phyloP scores from a whole-genome alignment of 2,888 invertebrate species.

The Automeris io region DNA sequence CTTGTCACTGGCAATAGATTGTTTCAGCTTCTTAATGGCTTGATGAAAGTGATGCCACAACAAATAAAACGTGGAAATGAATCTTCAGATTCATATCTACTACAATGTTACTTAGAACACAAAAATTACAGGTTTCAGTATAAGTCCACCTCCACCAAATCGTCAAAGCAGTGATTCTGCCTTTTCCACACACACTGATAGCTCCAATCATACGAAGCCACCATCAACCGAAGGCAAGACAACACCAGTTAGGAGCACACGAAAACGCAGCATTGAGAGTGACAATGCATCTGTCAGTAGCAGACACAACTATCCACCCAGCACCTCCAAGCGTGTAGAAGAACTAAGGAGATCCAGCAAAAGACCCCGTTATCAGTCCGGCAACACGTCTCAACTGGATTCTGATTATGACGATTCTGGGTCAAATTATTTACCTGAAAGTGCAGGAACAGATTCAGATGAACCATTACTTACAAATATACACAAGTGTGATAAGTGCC shows the following conservation, averaged over 20 bases:
- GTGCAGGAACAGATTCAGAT: conserved; percentile 47
- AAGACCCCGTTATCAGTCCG: conserved; percentile 29
- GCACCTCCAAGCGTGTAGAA: conserved; percentile 48
- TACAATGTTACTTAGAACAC: too few relatives aligned
- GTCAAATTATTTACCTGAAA: conserved; percentile 44
- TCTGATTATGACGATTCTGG: conserved; percentile 61
- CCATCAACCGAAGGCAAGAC: conserved; percentile 39
- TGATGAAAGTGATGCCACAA: too few relatives aligned
- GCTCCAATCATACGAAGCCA: conserved; percentile 46
- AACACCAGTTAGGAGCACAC: conserved; percentile 32
- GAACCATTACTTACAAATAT: conserved; percentile 39
- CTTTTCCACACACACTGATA: conserved; percentile 61
- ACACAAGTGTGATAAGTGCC: conserved; percentile 46
- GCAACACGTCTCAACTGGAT: conserved; percentile 33
- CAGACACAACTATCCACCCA: conserved; percentile 41
- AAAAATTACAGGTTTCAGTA: conserved; percentile 46
- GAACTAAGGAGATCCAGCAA: conserved; percentile 47
- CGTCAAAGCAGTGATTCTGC: conserved; percentile 71
- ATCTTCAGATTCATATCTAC: too few relatives aligned
- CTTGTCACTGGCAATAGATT: too few relatives aligned
- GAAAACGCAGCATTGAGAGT: conserved; percentile 60
- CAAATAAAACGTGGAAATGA: too few relatives aligned
- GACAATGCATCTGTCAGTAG: conserved; percentile 48
- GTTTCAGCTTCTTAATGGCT: too few relatives aligned
- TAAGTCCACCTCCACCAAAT: conserved; percentile 50